Evolutionary conservation across 2,888 invertebrate genomes (phyloP).

Genomic region (Cryptus armator): DNA sequence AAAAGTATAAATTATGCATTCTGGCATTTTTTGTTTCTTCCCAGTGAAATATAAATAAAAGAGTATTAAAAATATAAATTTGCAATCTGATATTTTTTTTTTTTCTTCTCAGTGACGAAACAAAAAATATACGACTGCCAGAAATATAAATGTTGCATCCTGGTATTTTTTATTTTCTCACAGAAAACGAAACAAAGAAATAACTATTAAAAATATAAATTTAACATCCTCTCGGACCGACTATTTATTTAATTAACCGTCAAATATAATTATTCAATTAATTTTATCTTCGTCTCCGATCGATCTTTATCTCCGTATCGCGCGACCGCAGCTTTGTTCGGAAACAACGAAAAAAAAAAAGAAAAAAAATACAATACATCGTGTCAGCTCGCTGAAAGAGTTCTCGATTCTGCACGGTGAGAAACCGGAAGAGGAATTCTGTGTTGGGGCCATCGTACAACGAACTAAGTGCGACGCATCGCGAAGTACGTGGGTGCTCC

Average conservation of each 20-base stretch:
- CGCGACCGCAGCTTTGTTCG: neutral
- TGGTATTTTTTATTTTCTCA: neutral
- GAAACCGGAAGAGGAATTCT: conserved; percentile 36
- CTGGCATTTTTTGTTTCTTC: neutral
- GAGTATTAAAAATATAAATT: too few relatives aligned
- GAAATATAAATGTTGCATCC: too few relatives aligned
- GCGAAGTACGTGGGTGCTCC: neutral
- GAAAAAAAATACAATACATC: conserved; percentile 5
- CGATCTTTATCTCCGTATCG: neutral
- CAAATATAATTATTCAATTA: too few relatives aligned
- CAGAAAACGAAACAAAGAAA: too few relatives aligned
- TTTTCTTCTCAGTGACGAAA: too few relatives aligned
- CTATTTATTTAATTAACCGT: too few relatives aligned
- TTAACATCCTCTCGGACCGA: too few relatives aligned
- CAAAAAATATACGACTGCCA: too few relatives aligned
- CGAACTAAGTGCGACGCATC: neutral
- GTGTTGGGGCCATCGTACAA: neutral
- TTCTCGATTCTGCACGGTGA: conserved; percentile 1
- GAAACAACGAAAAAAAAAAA: neutral
- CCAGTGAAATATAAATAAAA: too few relatives aligned
- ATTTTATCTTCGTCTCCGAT: neutral
- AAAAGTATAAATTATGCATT: too few relatives aligned
- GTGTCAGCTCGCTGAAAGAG: conserved; percentile 7
- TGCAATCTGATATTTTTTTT: too few relatives aligned
- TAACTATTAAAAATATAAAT: too few relatives aligned